A percentile compares a stretch with the other conserved stretches of the same genome.
phyloP scores from a whole-genome alignment of 1,140 invertebrate genomes.

The Heliothis subflexa region DNA sequence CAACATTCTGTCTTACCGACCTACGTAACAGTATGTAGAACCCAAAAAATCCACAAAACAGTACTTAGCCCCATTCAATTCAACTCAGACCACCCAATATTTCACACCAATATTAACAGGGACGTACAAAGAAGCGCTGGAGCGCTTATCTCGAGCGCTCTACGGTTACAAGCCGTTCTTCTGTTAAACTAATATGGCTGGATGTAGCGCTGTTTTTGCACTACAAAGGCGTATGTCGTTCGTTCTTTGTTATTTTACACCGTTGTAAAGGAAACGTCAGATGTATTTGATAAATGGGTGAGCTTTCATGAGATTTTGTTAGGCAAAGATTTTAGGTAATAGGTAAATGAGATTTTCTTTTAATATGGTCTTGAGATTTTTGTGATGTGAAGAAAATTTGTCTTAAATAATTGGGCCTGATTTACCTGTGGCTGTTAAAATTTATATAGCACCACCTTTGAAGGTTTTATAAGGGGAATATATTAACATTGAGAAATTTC shows the following conservation, averaged over 20 bases:
- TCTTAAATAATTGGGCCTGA: no score
- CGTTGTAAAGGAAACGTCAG: slow-evolving; percentile 32
- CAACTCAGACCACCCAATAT: slow-evolving; percentile 11
- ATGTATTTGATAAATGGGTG: slow-evolving; percentile 39
- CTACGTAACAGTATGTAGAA: not conserved
- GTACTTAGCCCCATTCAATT: not conserved
- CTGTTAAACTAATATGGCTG: slow-evolving; percentile 40
- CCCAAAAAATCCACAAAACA: slow-evolving; percentile 2
- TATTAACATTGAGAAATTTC: no score
- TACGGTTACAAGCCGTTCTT: slow-evolving; percentile 28
- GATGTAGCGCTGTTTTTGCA: slow-evolving; percentile 35
- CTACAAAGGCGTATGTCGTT: slow-evolving; percentile 41
- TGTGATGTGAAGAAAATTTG: not conserved
- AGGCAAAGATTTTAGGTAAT: slow-evolving; percentile 20
- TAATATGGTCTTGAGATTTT: not conserved
- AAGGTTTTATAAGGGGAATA: no score
- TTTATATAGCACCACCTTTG: no score
- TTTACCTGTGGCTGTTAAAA: no score
- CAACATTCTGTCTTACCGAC: no score
- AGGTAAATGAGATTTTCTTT: not conserved
- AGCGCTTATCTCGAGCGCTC: slow-evolving; percentile 36
- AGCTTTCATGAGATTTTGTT: not conserved
- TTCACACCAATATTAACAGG: slow-evolving; percentile 27
- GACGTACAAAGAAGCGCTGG: slow-evolving; percentile 34
- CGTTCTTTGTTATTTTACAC: slow-evolving; percentile 39